These are phyloP conservation scores for Gastrophysa polygoni DNA, from an alignment of 2,888 invertebrate genomes.

Conservation along the genomic window DNA sequence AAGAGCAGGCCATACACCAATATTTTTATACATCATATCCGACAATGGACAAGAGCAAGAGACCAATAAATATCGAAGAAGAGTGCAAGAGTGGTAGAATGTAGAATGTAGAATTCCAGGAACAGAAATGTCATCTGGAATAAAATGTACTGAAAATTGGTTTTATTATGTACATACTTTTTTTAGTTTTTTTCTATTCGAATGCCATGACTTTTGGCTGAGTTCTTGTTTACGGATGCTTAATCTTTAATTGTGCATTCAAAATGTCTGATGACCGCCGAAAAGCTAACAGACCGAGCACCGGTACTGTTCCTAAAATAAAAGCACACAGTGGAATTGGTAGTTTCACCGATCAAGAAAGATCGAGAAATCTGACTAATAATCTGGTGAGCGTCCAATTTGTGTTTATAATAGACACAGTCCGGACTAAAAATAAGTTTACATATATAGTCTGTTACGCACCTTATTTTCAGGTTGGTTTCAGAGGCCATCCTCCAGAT, in stretches of 20 bases:
- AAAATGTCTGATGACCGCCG: constrained; percentile 54
- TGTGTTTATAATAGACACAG: constrained; percentile 24
- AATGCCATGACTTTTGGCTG: neutral
- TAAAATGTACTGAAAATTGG: too few relatives aligned
- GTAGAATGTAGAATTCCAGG: neutral
- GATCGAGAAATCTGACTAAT: constrained; percentile 49
- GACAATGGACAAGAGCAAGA: too few relatives aligned
- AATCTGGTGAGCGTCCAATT: constrained; percentile 48
- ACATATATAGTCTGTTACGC: constrained; percentile 17
- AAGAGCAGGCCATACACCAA: too few relatives aligned
- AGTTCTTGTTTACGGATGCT: neutral
- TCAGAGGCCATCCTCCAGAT: constrained; percentile 44
- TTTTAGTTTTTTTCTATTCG: neutral
- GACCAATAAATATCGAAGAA: too few relatives aligned
- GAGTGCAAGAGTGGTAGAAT: too few relatives aligned
- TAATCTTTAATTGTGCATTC: neutral
- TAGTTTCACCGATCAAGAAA: constrained; percentile 39
- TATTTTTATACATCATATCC: too few relatives aligned
- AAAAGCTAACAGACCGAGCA: constrained; percentile 55
- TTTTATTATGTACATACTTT: too few relatives aligned
- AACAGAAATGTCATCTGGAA: neutral
- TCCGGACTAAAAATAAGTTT: constrained; percentile 38
- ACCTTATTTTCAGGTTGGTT: constrained; percentile 43
- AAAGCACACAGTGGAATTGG: constrained; percentile 45
- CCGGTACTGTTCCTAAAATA: constrained; percentile 73